phyloP scores from a whole-genome alignment of 2,888 invertebrate genomes.

The Drosophila nr. fundita region DNA sequence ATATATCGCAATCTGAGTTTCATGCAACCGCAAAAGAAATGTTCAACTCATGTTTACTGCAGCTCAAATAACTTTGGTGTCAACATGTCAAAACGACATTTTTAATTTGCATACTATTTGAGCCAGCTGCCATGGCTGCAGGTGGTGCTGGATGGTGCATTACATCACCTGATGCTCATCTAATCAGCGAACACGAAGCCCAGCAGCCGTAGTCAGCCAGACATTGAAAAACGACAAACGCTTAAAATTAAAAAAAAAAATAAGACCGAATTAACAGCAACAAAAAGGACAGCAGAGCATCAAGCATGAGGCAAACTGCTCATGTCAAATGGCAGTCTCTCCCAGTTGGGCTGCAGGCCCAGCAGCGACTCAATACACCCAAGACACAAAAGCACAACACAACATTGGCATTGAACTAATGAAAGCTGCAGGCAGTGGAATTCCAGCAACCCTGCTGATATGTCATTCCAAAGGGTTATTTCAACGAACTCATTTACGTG shows the following conservation, averaged over 20 bases:
- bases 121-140: constrained; percentile 11
- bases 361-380: constrained; percentile 14
- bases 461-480: constrained; percentile 66
- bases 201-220: constrained; percentile 30
- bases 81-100: constrained; percentile 12
- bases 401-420: constrained; percentile 73
- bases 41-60: background rate
- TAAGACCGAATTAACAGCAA: background rate
- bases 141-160: constrained; percentile 19
- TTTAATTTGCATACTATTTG: constrained; percentile 67
- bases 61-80: constrained; percentile 15
- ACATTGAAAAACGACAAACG: constrained; percentile 47
- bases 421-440: constrained; percentile 68
- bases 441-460: constrained; percentile 43
- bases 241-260: constrained; percentile 59
- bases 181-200: constrained; percentile 53
- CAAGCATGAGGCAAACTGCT: constrained; percentile 1
- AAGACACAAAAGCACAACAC: constrained; percentile 42
- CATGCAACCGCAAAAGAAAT: background rate
- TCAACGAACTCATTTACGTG: constrained; percentile 19
- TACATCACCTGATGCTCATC: constrained; percentile 56
- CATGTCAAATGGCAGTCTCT: constrained; percentile 40
- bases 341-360: constrained; percentile 18
- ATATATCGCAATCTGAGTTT: background rate
- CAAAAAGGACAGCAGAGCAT: constrained; percentile 7